Percentiles rank a stretch among this genome's conserved stretches.
phyloP scores from a whole-genome alignment of 2,797 vertebrate species.

The Ispidina lecontei region DNA sequence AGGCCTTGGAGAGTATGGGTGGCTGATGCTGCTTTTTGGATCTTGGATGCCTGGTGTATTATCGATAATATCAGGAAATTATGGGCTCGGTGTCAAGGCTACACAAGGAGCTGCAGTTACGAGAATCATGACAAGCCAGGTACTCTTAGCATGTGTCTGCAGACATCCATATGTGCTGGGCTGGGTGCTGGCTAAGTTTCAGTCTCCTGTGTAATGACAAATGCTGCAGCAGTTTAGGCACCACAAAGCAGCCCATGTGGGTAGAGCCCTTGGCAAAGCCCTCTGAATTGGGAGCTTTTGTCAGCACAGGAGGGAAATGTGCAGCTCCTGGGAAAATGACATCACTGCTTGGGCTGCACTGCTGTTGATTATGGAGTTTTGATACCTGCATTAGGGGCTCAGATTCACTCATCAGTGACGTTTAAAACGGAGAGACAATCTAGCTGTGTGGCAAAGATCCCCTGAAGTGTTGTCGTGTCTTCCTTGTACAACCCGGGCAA shows the following conservation, averaged over 20 bases:
- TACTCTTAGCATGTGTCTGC: neutral
- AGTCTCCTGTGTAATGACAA: neutral
- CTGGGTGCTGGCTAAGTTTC: neutral
- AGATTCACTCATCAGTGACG: neutral
- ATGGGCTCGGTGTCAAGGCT: neutral
- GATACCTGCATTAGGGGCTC: neutral
- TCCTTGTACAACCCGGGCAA: neutral
- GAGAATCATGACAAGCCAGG: neutral
- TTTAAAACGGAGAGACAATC: neutral
- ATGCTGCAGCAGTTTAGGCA: neutral
- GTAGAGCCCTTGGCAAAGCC: neutral
- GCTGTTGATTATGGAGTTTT: neutral
- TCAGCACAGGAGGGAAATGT: neutral
- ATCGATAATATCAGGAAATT: neutral
- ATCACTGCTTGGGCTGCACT: neutral
- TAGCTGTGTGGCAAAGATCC: neutral
- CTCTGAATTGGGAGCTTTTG: neutral
- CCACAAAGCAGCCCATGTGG: neutral
- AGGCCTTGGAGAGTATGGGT: neutral
- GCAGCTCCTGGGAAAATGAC: neutral
- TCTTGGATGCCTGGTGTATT: neutral
- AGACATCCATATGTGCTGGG: neutral
- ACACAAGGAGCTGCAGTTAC: neutral
- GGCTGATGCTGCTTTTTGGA: neutral
- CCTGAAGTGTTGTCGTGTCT: neutral